Evolutionary conservation across 2,888 invertebrate species (phyloP).

Genomic region (Tipula helvola): DNA sequence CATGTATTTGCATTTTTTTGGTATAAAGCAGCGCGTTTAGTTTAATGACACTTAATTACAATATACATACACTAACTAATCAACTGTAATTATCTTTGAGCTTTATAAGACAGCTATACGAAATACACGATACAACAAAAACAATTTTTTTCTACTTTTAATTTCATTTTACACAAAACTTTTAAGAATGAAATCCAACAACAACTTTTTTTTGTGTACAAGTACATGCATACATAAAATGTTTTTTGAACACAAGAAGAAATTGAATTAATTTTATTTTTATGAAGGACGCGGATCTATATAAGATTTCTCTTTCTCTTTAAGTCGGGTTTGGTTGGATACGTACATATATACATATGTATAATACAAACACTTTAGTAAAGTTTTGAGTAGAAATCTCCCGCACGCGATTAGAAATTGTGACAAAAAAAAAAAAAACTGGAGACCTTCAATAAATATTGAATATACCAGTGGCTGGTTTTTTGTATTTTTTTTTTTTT

Average conservation of each 20-base stretch:
- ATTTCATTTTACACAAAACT: background rate
- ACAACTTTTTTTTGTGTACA: background rate
- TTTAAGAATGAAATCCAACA: background rate
- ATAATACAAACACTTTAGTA: background rate
- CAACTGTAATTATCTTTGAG: background rate
- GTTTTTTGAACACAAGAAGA: background rate
- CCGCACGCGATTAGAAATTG: background rate
- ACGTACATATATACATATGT: background rate
- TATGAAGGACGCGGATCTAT: background rate
- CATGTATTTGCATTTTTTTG: background rate
- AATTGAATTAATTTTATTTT: background rate
- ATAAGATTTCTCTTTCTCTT: conserved; percentile 4
- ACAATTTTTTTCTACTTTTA: background rate
- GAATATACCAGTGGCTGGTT: background rate
- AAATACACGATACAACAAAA: background rate
- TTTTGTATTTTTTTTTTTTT: background rate
- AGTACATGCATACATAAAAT: background rate
- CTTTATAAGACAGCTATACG: background rate
- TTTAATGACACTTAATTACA: background rate
- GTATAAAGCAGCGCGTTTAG: background rate
- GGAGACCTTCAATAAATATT: background rate
- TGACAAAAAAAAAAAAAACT: background rate
- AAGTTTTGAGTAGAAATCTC: background rate
- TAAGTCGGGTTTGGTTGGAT: background rate
- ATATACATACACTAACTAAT: background rate